Conservation (phyloP, 2,888 invertebrate species). For the Hypsopygia costalis region DNA sequence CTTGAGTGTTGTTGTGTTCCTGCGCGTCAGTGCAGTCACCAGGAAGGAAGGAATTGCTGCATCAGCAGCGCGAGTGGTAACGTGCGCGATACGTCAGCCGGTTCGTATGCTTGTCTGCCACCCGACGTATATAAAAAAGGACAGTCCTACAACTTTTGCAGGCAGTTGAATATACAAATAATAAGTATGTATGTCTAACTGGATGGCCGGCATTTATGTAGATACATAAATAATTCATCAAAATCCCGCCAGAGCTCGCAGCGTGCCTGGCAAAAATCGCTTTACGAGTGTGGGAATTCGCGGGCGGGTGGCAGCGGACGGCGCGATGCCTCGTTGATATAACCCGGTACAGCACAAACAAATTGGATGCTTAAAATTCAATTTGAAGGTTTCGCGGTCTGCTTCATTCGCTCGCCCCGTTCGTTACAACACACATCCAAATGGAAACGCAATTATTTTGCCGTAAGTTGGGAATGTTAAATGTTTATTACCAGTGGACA, state of each 20-base stretch:
- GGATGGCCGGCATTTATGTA: slow-evolving; percentile 20
- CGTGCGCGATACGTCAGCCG: too few species aligned
- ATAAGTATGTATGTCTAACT: slow-evolving; percentile 17
- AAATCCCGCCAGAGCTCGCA: slow-evolving; percentile 48
- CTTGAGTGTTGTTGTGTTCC: too few species aligned
- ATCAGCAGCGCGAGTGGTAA: too few species aligned
- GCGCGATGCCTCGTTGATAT: slow-evolving; percentile 40
- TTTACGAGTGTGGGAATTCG: slow-evolving; percentile 60
- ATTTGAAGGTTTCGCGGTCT: slow-evolving; percentile 79
- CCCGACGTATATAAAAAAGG: too few species aligned
- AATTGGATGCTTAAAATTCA: slow-evolving; percentile 81
- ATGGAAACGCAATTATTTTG: slow-evolving; percentile 67
- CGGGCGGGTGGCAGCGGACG: slow-evolving; percentile 21
- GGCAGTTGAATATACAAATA: not conserved
- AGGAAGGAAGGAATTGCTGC: too few species aligned
- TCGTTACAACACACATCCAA: slow-evolving; percentile 65
- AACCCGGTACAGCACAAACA: slow-evolving; percentile 62
- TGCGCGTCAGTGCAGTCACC: too few species aligned
- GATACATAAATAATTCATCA: slow-evolving; percentile 56
- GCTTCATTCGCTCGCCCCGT: slow-evolving; percentile 70
- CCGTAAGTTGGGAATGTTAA: slow-evolving; percentile 51
- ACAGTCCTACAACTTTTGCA: not conserved
- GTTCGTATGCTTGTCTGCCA: too few species aligned
- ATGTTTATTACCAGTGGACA: slow-evolving; percentile 39
- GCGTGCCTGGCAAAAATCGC: slow-evolving; percentile 58